A percentile compares a stretch with the other conserved stretches of the same genome.
Conservation (phyloP, 2,888 invertebrate genomes). For the Lysandra bellargus region DNA sequence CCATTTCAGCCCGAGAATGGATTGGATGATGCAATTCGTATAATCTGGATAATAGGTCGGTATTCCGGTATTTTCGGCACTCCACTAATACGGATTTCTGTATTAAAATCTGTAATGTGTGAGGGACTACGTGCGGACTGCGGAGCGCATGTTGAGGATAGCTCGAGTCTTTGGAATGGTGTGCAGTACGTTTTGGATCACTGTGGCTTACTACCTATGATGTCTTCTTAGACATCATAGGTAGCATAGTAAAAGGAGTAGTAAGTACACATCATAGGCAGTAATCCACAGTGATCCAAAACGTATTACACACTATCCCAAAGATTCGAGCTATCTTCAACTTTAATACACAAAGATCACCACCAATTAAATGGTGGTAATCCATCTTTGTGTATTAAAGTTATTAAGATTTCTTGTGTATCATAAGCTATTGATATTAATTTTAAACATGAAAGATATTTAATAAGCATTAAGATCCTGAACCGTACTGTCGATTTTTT, state of each 20-base stretch:
- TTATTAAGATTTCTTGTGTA: no score
- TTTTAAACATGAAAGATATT: no score
- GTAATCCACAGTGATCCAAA: background rate
- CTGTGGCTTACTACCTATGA: background rate
- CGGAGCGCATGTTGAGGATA: background rate
- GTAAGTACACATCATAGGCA: background rate
- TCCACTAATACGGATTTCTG: background rate
- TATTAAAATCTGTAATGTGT: slow-evolving; percentile 21
- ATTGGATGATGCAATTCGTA: slow-evolving; percentile 38
- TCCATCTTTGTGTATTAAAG: background rate
- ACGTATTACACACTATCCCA: background rate
- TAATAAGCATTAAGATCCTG: no score
- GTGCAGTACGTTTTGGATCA: background rate
- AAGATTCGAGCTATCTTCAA: background rate
- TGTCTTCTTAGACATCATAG: background rate
- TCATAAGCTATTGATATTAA: no score
- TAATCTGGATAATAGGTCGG: slow-evolving; percentile 35
- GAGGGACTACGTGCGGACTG: background rate
- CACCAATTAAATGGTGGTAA: background rate
- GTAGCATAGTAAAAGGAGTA: no score
- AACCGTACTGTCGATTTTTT: no score
- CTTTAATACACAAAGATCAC: background rate
- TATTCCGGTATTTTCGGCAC: slow-evolving; percentile 18
- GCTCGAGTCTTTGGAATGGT: background rate
- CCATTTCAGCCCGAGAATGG: slow-evolving; percentile 33